A percentile compares a stretch with the other conserved stretches of the same genome.
Conservation (phyloP, 2,797 vertebrate species). For the Rhynchotus rufescens region DNA sequence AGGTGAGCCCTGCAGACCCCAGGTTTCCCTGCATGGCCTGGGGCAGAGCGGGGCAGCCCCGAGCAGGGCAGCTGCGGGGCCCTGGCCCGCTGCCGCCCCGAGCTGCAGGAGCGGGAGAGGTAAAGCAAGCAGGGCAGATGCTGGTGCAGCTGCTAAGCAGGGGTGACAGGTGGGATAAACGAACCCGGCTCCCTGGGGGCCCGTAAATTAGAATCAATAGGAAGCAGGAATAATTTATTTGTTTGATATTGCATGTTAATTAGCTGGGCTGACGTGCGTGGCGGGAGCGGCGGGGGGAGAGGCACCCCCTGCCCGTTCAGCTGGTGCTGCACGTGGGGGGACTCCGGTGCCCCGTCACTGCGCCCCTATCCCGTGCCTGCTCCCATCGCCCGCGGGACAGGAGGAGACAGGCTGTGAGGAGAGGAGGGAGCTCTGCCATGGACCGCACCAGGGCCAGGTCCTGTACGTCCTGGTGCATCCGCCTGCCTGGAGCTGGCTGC, state of each 20-base stretch:
- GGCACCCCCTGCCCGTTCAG: background rate
- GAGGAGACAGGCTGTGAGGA: background rate
- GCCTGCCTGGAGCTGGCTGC: background rate
- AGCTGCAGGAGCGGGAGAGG: background rate
- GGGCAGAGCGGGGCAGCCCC: background rate
- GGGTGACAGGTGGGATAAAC: conserved; percentile 66
- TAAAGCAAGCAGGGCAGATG: conserved; percentile 43
- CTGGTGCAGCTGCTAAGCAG: conserved; percentile 49
- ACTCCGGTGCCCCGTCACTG: fast-evolving
- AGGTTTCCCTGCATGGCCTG: fast-evolving
- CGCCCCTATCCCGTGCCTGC: fast-evolving
- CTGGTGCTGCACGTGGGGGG: background rate
- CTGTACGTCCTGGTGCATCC: background rate
- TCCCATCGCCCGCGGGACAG: background rate
- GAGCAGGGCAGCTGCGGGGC: background rate
- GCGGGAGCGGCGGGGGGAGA: background rate
- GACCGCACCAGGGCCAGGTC: background rate
- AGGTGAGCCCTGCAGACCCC: background rate
- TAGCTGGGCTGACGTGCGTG: conserved; percentile 61
- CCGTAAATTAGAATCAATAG: conserved; percentile 73
- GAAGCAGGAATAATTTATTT: conserved; percentile 75
- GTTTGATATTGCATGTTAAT: conserved; percentile 72
- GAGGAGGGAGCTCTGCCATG: fast-evolving
- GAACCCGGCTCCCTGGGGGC: conserved; percentile 53
- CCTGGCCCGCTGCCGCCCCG: background rate